Evolutionary conservation across 2,888 invertebrate species (phyloP).

Genomic region (Dryadula phaetusa): DNA sequence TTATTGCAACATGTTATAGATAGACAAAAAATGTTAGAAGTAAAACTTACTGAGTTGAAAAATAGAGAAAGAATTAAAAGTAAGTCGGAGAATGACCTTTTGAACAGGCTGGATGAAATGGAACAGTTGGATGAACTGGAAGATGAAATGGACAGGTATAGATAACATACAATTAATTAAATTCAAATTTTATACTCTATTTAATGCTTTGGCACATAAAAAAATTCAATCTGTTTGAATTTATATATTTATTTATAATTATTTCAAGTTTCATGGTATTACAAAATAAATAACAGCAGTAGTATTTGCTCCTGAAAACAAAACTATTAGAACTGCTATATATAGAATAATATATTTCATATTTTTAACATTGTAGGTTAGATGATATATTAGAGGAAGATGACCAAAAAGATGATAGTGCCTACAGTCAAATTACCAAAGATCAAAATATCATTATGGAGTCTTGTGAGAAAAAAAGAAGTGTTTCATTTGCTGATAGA

Average conservation of each 20-base stretch:
- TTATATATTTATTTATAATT: no score
- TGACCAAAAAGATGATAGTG: constrained; percentile 46
- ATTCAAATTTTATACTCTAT: neutral
- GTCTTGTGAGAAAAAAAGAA: constrained; percentile 47
- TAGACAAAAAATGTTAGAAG: constrained; percentile 67
- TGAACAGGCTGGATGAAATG: constrained; percentile 80
- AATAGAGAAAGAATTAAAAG: constrained; percentile 56
- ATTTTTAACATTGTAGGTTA: constrained; percentile 52
- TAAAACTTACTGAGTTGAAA: constrained; percentile 62
- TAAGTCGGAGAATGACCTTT: constrained; percentile 71
- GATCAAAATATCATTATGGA: neutral
- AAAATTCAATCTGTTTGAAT: no score
- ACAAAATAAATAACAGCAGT: no score
- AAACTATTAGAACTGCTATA: no score
- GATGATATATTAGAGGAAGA: constrained; percentile 64
- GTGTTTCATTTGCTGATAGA: constrained; percentile 73
- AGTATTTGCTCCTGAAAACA: no score
- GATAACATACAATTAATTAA: neutral
- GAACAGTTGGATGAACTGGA: constrained; percentile 80
- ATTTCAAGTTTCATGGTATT: no score
- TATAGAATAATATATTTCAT: neutral
- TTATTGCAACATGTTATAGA: constrained; percentile 66
- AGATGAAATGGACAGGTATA: constrained; percentile 83
- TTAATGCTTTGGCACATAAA: neutral
- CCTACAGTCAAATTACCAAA: constrained; percentile 1